These are phyloP conservation scores for Cephus nigrinus DNA, from an alignment of 2,888 invertebrate species.

Conservation along the genomic window DNA sequence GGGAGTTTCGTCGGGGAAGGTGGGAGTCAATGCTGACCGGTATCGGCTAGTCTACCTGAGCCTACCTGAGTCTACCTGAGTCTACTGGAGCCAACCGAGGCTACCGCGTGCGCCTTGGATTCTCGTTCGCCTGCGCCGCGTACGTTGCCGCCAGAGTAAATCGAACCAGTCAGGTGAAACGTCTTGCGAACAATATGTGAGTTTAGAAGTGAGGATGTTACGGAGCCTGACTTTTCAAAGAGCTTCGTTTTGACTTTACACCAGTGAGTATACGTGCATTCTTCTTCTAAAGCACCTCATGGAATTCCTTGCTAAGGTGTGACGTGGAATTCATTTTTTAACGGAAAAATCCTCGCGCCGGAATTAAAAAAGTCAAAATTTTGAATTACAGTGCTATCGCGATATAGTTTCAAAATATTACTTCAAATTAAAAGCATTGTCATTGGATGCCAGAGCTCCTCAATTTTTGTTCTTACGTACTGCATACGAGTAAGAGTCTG, in stretches of 20 bases:
- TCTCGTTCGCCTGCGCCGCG: slow-evolving; percentile 50
- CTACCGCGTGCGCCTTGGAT: slow-evolving; percentile 15
- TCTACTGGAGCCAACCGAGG: slow-evolving; percentile 24
- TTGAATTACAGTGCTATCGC: background rate
- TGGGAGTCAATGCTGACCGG: slow-evolving; percentile 52
- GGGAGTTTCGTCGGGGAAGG: slow-evolving; percentile 42
- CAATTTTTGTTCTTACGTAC: background rate
- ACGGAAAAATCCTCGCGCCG: background rate
- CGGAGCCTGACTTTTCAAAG: background rate
- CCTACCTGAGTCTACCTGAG: background rate
- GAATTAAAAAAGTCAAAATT: background rate
- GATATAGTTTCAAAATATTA: background rate
- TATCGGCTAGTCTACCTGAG: slow-evolving; percentile 19
- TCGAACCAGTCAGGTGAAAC: slow-evolving; percentile 38
- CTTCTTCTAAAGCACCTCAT: background rate
- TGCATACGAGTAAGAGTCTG: too few relatives aligned
- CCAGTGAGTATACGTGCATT: background rate
- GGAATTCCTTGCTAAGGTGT: background rate
- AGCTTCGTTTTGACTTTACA: background rate
- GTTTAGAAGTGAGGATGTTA: background rate
- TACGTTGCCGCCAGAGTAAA: slow-evolving; percentile 32
- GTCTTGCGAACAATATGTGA: slow-evolving; percentile 11
- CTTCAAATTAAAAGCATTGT: background rate
- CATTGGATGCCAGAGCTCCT: background rate
- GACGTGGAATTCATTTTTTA: background rate